Evolutionary conservation across 2,888 invertebrate genomes (phyloP), one percentile per base, ranked within the genome.

Genomic region (Incurvaria masculella): DNA sequence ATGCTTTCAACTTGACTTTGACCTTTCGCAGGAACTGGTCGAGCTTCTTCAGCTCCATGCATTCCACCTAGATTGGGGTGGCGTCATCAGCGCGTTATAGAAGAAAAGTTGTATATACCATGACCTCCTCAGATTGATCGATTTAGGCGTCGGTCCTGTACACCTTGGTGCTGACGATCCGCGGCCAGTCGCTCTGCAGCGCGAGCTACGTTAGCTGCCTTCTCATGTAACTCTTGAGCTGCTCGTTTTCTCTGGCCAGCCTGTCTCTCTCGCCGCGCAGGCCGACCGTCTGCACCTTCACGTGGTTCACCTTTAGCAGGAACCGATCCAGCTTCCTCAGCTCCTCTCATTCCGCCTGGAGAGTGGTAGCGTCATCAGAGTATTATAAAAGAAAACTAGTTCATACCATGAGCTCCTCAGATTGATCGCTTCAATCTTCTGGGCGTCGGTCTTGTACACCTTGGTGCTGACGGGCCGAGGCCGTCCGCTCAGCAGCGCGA

Each of bases 251-350:
- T 45, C 74, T 70, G 5, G 76, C 63, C 39, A 84, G 58, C 44
- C 74, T 76, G 0, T 59, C 57, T 51, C 72, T 73, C 52, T 79
- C 79, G 0, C 69, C 61, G 53, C 56, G 68, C 2, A 79, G 56
- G 48, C 78, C 74, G 48, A 75, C 61, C 0, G 69, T 66, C 48
- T 79, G 78, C 0, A 79, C 72, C 48, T 64, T 68, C 0, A 68
- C 73, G 50, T 71, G 60, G 60, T 78, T 79, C 16, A 68, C 58
- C 65, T 78, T 79, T 4, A 74, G 53, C 81, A 91, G 84, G 61
- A 91, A 89, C 56, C 85, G 85, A 53, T 87, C 86, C 75, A 91
- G 70, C 61, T 84, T 81, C 14, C 72, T 72, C 59, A 82, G 82
- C 44, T 80, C 72, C 42, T 73, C 79, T 53, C 78, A 76, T 57